phyloP scores from a whole-genome alignment of 2,113 vertebrate species.

The Orycteropus afer region DNA sequence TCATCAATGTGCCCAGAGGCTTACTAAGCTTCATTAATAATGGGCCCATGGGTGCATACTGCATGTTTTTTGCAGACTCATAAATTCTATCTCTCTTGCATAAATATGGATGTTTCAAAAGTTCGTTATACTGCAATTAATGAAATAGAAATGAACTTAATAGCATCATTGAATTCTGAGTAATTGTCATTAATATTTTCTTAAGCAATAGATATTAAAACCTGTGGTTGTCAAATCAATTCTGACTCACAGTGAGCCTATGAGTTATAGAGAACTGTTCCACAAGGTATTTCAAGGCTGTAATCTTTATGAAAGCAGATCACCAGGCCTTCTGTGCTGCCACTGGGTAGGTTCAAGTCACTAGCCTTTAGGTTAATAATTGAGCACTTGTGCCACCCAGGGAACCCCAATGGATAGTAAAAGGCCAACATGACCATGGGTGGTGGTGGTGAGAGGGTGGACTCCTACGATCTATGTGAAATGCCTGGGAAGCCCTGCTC shows the following conservation, averaged over 20 bases:
- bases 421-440: background rate
- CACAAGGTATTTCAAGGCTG: no score
- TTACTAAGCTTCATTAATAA: background rate
- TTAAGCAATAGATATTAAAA: background rate
- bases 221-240: no score
- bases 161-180: background rate
- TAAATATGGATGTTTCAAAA: background rate
- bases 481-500: background rate
- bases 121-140: background rate
- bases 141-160: slow-evolving; percentile 1
- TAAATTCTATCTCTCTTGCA: background rate
- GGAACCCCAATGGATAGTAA: background rate
- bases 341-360: background rate
- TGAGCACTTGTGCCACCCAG: background rate
- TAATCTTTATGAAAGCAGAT: background rate
- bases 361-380: background rate
- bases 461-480: background rate
- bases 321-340: background rate
- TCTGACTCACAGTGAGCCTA: no score
- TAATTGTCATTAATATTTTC: background rate
- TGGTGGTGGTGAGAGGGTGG: background rate
- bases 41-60: background rate
- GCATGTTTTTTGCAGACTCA: background rate
- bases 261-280: no score
- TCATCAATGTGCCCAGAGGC: background rate